Evolutionary conservation across 2,113 vertebrate species (phyloP).

Genomic region (Thinocorus orbignyianus): DNA sequence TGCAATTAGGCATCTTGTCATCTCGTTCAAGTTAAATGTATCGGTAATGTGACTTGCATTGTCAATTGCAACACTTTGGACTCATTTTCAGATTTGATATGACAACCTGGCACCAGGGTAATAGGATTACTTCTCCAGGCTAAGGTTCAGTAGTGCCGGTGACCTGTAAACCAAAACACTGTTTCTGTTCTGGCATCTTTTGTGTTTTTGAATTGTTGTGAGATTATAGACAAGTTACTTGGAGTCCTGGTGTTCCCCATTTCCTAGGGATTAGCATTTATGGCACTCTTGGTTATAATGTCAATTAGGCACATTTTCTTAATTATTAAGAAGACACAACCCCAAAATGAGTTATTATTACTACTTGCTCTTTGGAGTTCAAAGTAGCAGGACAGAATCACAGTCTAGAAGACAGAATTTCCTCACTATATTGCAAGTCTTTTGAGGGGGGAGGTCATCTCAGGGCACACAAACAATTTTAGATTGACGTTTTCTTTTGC

Average conservation of each 20-base stretch:
- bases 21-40: neutral
- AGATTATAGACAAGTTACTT: neutral
- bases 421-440: neutral
- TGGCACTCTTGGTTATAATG: neutral
- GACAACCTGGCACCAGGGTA: neutral
- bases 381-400: neutral
- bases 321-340: neutral
- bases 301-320: neutral
- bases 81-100: neutral
- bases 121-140: neutral
- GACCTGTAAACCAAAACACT: neutral
- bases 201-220: neutral
- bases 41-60: neutral
- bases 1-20: neutral
- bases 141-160: neutral
- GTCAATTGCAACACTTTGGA: neutral
- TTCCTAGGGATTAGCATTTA: neutral
- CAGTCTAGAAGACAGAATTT: neutral
- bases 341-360: neutral
- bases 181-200: neutral
- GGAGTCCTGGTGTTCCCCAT: rapidly evolving
- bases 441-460: neutral
- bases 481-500: neutral
- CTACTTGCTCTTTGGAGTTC: neutral
- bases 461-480: neutral